Percentiles rank a stretch among this genome's conserved stretches.
Evolutionary conservation across 1,140 invertebrate species (phyloP).

Genomic region (Tetramorium parvispinum): DNA sequence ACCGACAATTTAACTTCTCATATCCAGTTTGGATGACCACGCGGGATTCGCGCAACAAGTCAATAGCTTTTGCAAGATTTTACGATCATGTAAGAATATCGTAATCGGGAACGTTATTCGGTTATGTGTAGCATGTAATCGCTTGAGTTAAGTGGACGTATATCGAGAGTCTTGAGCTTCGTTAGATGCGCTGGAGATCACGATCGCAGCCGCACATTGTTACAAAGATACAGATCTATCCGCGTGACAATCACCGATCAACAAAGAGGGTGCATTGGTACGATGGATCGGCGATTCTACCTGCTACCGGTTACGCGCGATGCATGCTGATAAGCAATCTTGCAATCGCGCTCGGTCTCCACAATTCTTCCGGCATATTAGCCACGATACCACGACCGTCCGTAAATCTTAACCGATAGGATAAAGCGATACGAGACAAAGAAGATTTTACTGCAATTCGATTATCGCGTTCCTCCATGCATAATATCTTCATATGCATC

Average conservation of each 20-base stretch:
- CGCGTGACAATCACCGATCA: slow-evolving; percentile 67
- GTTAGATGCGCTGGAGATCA: slow-evolving; percentile 4
- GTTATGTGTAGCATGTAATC: not conserved
- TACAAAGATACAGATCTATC: slow-evolving; percentile 67
- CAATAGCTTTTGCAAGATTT: not conserved
- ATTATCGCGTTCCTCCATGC: not conserved
- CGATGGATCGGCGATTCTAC: slow-evolving; percentile 36
- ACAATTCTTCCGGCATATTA: slow-evolving; percentile 60
- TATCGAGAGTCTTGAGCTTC: not conserved
- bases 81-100: slow-evolving; percentile 26
- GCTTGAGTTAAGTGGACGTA: not conserved
- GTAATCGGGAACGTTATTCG: slow-evolving; percentile 17
- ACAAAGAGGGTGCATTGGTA: slow-evolving; percentile 48
- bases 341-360: slow-evolving; percentile 17
- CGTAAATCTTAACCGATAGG: slow-evolving; percentile 35
- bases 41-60: not conserved
- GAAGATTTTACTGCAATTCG: slow-evolving; percentile 1
- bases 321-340: slow-evolving; percentile 65
- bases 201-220: slow-evolving; percentile 13
- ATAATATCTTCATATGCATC: slow-evolving; percentile 54
- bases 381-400: slow-evolving; percentile 18
- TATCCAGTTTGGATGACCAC: not conserved
- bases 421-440: slow-evolving; percentile 23
- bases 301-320: slow-evolving; percentile 46
- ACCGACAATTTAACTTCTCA: not conserved